Percentiles rank a stretch among this genome's conserved stretches.
Conservation (phyloP, 2,797 vertebrate genomes). For the Etheostoma nigrum region DNA sequence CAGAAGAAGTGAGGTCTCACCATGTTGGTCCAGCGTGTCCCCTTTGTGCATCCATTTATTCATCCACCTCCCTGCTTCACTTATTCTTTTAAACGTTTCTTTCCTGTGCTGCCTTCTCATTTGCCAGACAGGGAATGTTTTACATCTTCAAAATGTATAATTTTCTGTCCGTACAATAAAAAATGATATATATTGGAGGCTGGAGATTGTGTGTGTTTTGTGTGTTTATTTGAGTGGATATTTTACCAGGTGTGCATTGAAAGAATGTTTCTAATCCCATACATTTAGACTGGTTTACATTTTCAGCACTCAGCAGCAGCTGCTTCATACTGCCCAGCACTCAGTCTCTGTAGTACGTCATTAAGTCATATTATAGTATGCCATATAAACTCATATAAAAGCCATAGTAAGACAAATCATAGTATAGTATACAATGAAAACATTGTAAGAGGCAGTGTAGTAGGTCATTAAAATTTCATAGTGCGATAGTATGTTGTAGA, state of each 20-base stretch:
- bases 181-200: conserved; percentile 73
- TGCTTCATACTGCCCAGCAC: background rate
- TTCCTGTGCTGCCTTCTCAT: conserved; percentile 55
- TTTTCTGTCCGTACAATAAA: conserved; percentile 84
- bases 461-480: no score
- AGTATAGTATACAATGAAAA: no score
- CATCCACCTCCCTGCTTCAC: conserved; percentile 40
- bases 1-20: conserved; percentile 55
- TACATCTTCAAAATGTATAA: conserved; percentile 78
- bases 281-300: conserved; percentile 62
- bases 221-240: conserved; percentile 62
- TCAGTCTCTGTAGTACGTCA: conserved; percentile 4
- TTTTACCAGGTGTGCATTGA: conserved; percentile 18
- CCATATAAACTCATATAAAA: no score
- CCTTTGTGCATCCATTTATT: conserved; percentile 38
- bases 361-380: no score
- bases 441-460: no score
- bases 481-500: no score
- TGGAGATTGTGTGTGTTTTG: conserved; percentile 49
- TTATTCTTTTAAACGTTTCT: conserved; percentile 74
- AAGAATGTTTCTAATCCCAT: conserved; percentile 43
- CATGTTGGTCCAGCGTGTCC: conserved; percentile 57
- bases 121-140: conserved; percentile 70
- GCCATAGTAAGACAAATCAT: no score
- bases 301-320: conserved; percentile 50